Evolutionary conservation across 2,113 vertebrate genomes (phyloP).

Genomic region (Platysternon megacephalum): DNA sequence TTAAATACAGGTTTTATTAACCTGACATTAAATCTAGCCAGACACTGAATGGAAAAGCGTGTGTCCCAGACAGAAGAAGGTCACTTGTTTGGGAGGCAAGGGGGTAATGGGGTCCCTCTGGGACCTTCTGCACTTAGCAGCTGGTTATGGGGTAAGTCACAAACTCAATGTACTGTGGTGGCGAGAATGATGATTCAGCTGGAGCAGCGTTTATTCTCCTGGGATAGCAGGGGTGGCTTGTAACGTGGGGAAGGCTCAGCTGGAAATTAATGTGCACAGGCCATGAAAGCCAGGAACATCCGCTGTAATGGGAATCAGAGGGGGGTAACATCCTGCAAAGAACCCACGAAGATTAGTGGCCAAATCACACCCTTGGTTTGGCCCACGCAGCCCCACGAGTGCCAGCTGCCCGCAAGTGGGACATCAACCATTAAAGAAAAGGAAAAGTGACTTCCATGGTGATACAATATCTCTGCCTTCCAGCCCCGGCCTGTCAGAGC

Average conservation of each 20-base stretch:
- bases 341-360: rapidly evolving
- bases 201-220: not conserved
- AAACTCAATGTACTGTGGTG: rapidly evolving
- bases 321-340: not conserved
- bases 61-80: not conserved
- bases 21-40: not conserved
- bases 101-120: not conserved
- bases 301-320: not conserved
- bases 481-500: no score
- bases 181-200: not conserved
- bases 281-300: not conserved
- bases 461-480: not conserved
- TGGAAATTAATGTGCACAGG: not conserved
- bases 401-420: rapidly evolving
- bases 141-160: not conserved
- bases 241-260: not conserved
- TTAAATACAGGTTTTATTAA: slow-evolving; percentile 18
- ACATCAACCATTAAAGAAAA: not conserved
- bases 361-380: not conserved
- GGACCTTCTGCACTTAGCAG: not conserved
- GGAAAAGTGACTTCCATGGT: not conserved
- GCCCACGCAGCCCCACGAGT: not conserved
- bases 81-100: not conserved
- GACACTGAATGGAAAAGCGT: not conserved
- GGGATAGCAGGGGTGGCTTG: not conserved